Base-by-base conservation (phyloP, 1,140 invertebrate genomes). In the Bombus superbus region DNA sequence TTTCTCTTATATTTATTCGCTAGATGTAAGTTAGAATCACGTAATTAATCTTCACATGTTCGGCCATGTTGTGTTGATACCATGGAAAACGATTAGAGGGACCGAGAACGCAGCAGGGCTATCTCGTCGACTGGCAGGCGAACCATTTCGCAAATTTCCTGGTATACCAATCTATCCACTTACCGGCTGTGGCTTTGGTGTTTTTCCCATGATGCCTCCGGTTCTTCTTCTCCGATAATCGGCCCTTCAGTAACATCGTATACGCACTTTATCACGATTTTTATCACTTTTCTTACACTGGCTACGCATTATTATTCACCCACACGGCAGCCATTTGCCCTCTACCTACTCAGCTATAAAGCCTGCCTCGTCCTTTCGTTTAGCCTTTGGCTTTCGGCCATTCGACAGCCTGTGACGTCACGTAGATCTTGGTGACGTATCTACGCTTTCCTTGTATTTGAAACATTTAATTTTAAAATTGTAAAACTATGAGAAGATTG, bases 241-340 rank as follows among this genome's bases (percentile, higher is more conserved):
- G 92, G 77, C 91, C 89, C 91, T 95, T 95, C 88, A 95, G 86
- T 87, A 95, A 94, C 94, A 95, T 95, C 88, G 91, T 94, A 93
- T 71, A 83, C 83, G 86, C 81, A 86, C 90, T 89, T 90, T 90
- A 83, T 86, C 90, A 89, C 86, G 73, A 89, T 86, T 89, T 88
- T 89, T 86, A 76, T 66, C 87, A 86, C 76, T 81, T 73, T 86
- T 79, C 80, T 72, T 81, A 81, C 91, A 75, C 78, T 88, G 81
- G 86, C 92, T 94, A 89, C 93, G 91, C 94, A 94, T 94, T 93
- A 94, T 94, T 93, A 90, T 91, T 88, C 86, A 85, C 71, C 75
- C 83, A 82, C 90, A 85, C 86, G 93, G 92, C 93, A 92, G 93
- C 94, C 94, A 94, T 95, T 94, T 94, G 92, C 92, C 92, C 85